Conservation (phyloP, 1,140 invertebrate genomes). For the Drosophila ficusphila region DNA sequence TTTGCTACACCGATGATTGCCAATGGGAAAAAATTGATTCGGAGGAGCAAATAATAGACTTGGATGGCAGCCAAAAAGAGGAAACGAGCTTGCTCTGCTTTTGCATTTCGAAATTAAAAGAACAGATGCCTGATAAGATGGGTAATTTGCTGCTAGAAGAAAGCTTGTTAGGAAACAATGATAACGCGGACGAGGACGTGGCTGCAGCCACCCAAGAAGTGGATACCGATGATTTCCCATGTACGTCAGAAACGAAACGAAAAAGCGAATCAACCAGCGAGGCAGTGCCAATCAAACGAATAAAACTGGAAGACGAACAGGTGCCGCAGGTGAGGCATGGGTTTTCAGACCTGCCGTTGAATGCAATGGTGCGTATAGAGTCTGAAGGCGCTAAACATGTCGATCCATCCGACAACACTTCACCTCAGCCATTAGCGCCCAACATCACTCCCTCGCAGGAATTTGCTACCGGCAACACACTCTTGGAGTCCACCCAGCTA, state of each 20-base stretch:
- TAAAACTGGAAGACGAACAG: conserved; percentile 24
- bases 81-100: conserved; percentile 14
- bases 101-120: not conserved
- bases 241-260: not conserved
- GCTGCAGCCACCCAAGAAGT: accelerated
- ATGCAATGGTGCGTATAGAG: conserved; percentile 14
- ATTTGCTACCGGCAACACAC: conserved; percentile 42
- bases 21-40: conserved; percentile 20
- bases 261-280: not conserved
- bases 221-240: too few relatives aligned
- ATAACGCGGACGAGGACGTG: too few relatives aligned
- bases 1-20: not conserved
- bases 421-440: too few relatives aligned
- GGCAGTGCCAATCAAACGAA: conserved; percentile 13
- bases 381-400: too few relatives aligned
- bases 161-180: too few relatives aligned
- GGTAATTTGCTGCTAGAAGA: too few relatives aligned
- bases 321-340: conserved; percentile 58
- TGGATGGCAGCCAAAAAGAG: conserved; percentile 5
- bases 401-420: not conserved
- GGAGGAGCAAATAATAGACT: conserved; percentile 14
- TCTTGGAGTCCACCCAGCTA: conserved; percentile 50
- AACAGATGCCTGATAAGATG: too few relatives aligned
- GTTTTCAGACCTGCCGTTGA: conserved; percentile 52
- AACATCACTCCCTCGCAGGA: conserved; percentile 47